Evolutionary conservation across 2,797 vertebrate genomes (phyloP).

Genomic region (Oreonectes daqikongensis): DNA sequence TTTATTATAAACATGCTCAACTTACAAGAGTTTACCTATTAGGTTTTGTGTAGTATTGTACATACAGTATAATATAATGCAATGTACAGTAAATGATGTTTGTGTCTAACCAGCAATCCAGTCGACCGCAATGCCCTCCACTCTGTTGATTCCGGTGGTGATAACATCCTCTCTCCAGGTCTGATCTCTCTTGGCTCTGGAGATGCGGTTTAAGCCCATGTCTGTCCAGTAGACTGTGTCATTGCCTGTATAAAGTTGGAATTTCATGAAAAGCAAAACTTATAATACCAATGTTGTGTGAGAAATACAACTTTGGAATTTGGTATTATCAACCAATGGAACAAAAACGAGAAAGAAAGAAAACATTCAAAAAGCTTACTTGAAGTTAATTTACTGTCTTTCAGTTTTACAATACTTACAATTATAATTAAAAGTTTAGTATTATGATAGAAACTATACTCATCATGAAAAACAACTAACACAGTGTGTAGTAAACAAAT

Average conservation of each 20-base stretch:
- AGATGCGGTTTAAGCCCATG: conserved; percentile 97
- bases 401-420: too few species aligned
- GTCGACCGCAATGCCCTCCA: conserved; percentile 95
- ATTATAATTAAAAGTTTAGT: neutral
- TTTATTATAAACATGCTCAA: too few species aligned
- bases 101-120: conserved; percentile 90
- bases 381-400: too few species aligned
- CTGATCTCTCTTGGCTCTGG: conserved; percentile 92
- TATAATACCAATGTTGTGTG: neutral
- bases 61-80: too few species aligned
- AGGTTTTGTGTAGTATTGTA: neutral
- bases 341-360: too few species aligned
- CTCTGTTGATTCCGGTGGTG: conserved; percentile 93
- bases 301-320: neutral
- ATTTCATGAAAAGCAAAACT: conserved; percentile 24
- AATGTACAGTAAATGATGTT: neutral
- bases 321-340: neutral
- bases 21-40: too few species aligned
- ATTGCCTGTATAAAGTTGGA: conserved; percentile 77
- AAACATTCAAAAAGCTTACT: too few species aligned
- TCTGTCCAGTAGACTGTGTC: conserved; percentile 99
- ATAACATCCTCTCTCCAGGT: conserved; percentile 97
- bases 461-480: neutral
- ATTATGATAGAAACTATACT: neutral
- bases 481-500: neutral